These are phyloP conservation scores for Crossocerus cetratus DNA, from an alignment of 2,888 invertebrate species.

Conservation along the genomic window DNA sequence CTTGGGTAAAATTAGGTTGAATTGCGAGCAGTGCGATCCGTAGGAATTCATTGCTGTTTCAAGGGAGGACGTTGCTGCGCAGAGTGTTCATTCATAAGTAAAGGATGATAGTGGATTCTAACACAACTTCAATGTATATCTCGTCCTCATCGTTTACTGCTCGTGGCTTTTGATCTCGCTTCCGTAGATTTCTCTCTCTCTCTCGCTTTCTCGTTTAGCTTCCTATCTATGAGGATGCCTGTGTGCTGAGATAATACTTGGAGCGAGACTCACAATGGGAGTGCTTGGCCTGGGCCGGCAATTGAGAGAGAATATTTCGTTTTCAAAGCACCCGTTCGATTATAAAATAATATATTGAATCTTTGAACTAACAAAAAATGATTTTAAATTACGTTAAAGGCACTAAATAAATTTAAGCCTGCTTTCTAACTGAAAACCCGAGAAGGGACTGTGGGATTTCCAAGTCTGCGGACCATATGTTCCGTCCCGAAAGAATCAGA, in stretches of 20 bases:
- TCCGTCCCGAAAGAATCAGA: conserved; percentile 46
- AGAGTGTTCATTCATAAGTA: conserved; percentile 44
- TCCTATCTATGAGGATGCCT: conserved; percentile 58
- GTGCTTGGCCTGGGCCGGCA: conserved; percentile 14
- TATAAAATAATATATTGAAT: too few relatives aligned
- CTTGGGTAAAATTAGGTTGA: background rate
- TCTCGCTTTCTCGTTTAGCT: conserved; percentile 31
- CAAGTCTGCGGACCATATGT: conserved; percentile 56
- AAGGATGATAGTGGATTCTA: conserved; percentile 51
- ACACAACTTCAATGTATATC: conserved; percentile 41
- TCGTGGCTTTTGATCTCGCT: conserved; percentile 17
- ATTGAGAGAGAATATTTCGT: conserved; percentile 30
- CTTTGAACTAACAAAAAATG: too few relatives aligned
- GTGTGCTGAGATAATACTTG: conserved; percentile 56
- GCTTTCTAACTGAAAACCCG: too few relatives aligned
- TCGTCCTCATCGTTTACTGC: background rate
- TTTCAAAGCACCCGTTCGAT: background rate
- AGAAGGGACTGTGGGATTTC: too few relatives aligned
- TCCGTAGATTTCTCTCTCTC: background rate
- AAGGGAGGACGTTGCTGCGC: background rate
- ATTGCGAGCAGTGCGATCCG: background rate
- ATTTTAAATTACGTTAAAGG: too few relatives aligned
- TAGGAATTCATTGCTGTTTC: too few relatives aligned
- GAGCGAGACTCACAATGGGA: conserved; percentile 25
- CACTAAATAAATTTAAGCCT: too few relatives aligned